These are phyloP conservation scores for Diabrotica balteata DNA, from an alignment of 2,888 invertebrate species.

Conservation along the genomic window DNA sequence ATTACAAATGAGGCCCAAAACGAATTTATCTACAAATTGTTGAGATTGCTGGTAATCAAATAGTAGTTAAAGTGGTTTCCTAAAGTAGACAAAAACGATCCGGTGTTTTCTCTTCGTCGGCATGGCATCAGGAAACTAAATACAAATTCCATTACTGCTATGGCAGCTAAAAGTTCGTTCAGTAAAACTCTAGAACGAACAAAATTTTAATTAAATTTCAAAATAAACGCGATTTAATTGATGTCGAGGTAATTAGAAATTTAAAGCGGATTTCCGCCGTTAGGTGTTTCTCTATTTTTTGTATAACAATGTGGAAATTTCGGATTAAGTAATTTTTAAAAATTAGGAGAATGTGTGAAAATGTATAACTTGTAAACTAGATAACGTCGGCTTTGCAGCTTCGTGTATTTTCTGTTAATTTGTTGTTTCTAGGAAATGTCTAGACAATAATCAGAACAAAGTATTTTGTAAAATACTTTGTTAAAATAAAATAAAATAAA, in stretches of 20 bases:
- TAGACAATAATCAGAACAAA: too few relatives aligned
- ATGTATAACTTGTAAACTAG: too few relatives aligned
- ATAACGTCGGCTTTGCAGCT: too few relatives aligned
- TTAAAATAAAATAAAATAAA: too few relatives aligned
- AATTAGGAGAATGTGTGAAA: too few relatives aligned
- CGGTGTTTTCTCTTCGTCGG: conserved; percentile 4
- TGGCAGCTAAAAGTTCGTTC: conserved; percentile 23
- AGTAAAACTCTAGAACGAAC: conserved; percentile 23
- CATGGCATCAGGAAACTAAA: conserved; percentile 25
- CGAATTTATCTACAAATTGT: conserved; percentile 18
- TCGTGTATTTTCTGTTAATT: too few relatives aligned
- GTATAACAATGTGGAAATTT: not conserved
- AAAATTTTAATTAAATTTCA: conserved; percentile 31
- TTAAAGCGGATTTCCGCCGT: conserved; percentile 1
- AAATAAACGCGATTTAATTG: conserved; percentile 31
- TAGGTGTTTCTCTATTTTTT: not conserved
- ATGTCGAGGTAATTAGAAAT: conserved; percentile 26
- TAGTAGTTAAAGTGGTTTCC: conserved; percentile 21
- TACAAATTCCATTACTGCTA: conserved; percentile 28
- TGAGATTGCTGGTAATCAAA: conserved; percentile 19
- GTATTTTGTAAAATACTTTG: too few relatives aligned
- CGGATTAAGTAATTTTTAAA: too few relatives aligned
- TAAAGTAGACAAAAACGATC: conserved; percentile 11
- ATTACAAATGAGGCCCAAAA: conserved; percentile 10
- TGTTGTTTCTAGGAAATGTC: too few relatives aligned